Percentiles rank a stretch among this genome's conserved stretches.
Conservation (phyloP, 2,888 invertebrate species). For the Lasioglossum zephyrum region DNA sequence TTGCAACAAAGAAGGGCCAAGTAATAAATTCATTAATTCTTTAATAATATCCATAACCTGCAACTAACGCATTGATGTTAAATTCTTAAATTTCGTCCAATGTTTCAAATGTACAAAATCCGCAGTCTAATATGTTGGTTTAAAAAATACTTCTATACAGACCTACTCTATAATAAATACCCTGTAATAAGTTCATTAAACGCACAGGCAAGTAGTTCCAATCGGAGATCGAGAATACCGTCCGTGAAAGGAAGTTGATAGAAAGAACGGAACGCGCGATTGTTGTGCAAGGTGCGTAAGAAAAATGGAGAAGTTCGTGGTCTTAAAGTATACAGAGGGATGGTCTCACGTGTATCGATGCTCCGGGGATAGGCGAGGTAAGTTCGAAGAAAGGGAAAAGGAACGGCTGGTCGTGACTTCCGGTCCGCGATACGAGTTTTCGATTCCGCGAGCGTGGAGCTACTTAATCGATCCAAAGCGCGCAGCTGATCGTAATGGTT, state of each 20-base stretch:
- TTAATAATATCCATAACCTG: too few species aligned
- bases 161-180: too few species aligned
- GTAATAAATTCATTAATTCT: too few species aligned
- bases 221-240: too few species aligned
- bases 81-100: too few species aligned
- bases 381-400: slow-evolving; percentile 17
- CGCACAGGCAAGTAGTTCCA: too few species aligned
- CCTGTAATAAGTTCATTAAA: too few species aligned
- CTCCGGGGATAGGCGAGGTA: background rate
- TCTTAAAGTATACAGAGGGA: background rate
- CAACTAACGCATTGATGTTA: too few species aligned
- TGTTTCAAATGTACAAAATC: too few species aligned
- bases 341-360: background rate
- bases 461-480: slow-evolving; percentile 74
- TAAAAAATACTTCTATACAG: too few species aligned
- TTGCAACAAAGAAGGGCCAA: too few species aligned
- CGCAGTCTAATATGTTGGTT: too few species aligned
- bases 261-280: background rate
- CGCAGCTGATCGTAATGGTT: slow-evolving; percentile 61
- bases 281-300: background rate
- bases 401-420: background rate
- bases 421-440: background rate
- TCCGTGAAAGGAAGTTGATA: background rate
- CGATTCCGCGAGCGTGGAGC: slow-evolving; percentile 56
- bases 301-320: background rate